These are phyloP conservation scores for Pachyrhynchus sulphureomaculatus DNA, from an alignment of 1,140 invertebrate species.

Conservation along the genomic window DNA sequence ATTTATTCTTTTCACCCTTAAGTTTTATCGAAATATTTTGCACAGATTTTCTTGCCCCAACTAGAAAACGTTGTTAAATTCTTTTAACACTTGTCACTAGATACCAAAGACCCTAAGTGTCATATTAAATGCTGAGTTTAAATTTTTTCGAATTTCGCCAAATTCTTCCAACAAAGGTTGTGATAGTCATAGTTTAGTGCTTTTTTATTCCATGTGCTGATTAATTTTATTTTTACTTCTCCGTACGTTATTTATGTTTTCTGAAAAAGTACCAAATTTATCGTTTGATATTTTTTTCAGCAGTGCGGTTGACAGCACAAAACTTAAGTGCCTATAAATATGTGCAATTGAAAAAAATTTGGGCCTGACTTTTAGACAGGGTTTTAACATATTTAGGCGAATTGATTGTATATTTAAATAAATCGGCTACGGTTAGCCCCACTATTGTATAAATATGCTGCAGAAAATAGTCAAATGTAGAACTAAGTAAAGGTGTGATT, in stretches of 20 bases:
- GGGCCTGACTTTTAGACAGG: slow-evolving; percentile 50
- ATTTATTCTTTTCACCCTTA: not conserved
- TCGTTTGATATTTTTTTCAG: slow-evolving; percentile 3
- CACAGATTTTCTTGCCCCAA: slow-evolving; percentile 38
- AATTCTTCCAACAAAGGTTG: slow-evolving; percentile 51
- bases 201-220: slow-evolving; percentile 36
- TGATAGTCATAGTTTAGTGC: slow-evolving; percentile 44
- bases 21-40: slow-evolving; percentile 10
- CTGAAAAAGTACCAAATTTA: not conserved
- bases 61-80: not conserved
- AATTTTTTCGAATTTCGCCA: slow-evolving; percentile 45
- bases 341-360: slow-evolving; percentile 47
- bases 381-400: slow-evolving; percentile 43
- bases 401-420: slow-evolving; percentile 40
- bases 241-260: slow-evolving; percentile 22
- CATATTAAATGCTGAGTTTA: slow-evolving; percentile 37
- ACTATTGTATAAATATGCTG: slow-evolving; percentile 30
- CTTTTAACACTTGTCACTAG: slow-evolving; percentile 38
- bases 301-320: slow-evolving; percentile 33
- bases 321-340: slow-evolving; percentile 48
- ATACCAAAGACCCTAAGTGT: slow-evolving; percentile 50
- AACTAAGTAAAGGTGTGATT: slow-evolving; percentile 29
- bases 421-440: slow-evolving; percentile 33
- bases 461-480: slow-evolving; percentile 29
- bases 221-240: slow-evolving; percentile 19